Base-by-base conservation (phyloP, 1,140 invertebrate species). In the Patella vulgata region DNA sequence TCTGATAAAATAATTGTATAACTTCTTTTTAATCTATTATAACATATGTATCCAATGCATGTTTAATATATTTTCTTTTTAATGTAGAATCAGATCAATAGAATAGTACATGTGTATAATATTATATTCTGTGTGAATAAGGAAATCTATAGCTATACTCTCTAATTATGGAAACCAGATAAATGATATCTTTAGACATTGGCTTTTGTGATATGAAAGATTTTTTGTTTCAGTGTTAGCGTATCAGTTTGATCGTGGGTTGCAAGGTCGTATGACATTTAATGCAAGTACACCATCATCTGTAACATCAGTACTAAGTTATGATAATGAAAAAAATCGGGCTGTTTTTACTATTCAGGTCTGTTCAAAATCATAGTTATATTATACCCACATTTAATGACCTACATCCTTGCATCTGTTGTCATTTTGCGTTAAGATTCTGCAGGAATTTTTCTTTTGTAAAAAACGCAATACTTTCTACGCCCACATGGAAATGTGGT, bases 241-340 rank as follows among this genome's bases (percentile, higher is more conserved):
- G 17, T 89, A 91, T 77, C 93, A 95, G 78, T 83, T 97, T 61
- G 92, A 94, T 75, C 90, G 91, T 63, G 89, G 93, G 77, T 91
- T 92, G 0, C 89, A 94, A 40, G 94, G 94, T 28, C 94, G 95
- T 74, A 81, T 97, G 11, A 93, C 92, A 0, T 95, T 93, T 75
- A 90, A 92, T 79, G 88, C 88, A 0, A 91, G 91, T 6, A 82
- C 75, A 46, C 68, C 72, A 40, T 91, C 90, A 17, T 89, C 90
- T 0, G 90, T 97, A 88, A 90, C 88, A 1, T 93, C 93, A 0
- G 89, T 89, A 43, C 84, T 96, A 27, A 89, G 92, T 33, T 88
- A 91, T 65, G 90, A 92, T 74, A 91, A 90, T 4, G 88, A 91
- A 63, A 87, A 87, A 36, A 86, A 86, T 75, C 85, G 91, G 72